A percentile compares a stretch with the other conserved stretches of the same genome.
phyloP scores from a whole-genome alignment of 2,888 invertebrate species.

The Aphodius granarius region DNA sequence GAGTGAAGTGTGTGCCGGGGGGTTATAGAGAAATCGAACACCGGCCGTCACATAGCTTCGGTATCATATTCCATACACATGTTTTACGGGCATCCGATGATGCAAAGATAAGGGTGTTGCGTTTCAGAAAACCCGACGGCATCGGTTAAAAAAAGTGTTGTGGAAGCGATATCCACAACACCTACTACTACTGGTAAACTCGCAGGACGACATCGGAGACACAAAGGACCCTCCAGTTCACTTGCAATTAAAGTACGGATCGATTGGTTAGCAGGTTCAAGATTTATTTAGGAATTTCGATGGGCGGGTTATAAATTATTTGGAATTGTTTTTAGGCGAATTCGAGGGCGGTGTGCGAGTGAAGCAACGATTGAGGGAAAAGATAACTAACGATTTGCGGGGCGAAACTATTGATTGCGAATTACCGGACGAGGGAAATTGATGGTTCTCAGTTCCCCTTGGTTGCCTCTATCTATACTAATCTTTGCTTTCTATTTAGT shows the following conservation, averaged over 20 bases:
- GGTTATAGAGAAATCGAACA: neutral
- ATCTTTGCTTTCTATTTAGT: neutral
- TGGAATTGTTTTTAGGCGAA: neutral
- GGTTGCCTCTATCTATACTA: neutral
- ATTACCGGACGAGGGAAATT: neutral
- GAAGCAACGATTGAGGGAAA: neutral
- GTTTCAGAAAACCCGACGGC: neutral
- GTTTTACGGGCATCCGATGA: conserved; percentile 1
- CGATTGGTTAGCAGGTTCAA: neutral
- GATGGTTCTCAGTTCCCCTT: neutral
- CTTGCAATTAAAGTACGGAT: neutral
- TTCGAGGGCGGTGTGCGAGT: neutral
- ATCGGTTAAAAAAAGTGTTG: neutral
- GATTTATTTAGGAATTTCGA: neutral
- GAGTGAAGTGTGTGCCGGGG: neutral
- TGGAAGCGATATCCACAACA: neutral
- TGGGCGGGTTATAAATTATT: neutral
- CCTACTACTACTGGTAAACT: neutral
- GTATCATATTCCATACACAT: conserved; percentile 10
- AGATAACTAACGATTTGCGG: neutral
- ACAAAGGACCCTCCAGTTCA: neutral
- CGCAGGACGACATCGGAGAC: neutral
- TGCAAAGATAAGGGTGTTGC: neutral
- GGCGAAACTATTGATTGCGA: neutral
- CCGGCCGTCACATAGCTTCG: conserved; percentile 4